A percentile compares a stretch with the other conserved stretches of the same genome.
phyloP scores from a whole-genome alignment of 2,888 invertebrate species.

The Aspidiotus rigidus region DNA sequence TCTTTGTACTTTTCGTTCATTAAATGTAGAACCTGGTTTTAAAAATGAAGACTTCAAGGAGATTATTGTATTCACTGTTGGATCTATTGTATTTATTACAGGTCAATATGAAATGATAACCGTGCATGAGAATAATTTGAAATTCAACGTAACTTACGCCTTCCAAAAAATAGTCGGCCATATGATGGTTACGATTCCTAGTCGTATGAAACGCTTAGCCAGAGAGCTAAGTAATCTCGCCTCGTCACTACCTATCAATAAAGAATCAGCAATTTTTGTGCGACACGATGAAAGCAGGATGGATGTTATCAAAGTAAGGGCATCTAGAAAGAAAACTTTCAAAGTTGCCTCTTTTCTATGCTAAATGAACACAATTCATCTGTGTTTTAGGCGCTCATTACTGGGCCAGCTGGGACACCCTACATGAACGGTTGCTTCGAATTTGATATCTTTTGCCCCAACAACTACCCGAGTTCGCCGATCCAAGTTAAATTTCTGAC shows the following conservation, averaged over 20 bases:
- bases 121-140: slow-evolving; percentile 60
- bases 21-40: too few relatives aligned
- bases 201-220: slow-evolving; percentile 80
- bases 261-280: slow-evolving; percentile 88
- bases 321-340: not conserved
- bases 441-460: slow-evolving; percentile 75
- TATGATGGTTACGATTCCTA: slow-evolving; percentile 78
- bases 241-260: slow-evolving; percentile 81
- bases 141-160: slow-evolving; percentile 80
- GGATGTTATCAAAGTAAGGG: slow-evolving; percentile 81
- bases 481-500: slow-evolving; percentile 87
- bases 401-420: slow-evolving; percentile 82
- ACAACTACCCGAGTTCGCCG: slow-evolving; percentile 71
- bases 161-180: slow-evolving; percentile 73
- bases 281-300: slow-evolving; percentile 86
- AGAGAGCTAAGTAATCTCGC: slow-evolving; percentile 91
- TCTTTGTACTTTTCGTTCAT: too few relatives aligned
- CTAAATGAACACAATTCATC: too few relatives aligned
- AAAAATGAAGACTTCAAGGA: too few relatives aligned
- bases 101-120: slow-evolving; percentile 88
- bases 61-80: too few relatives aligned
- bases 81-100: slow-evolving; percentile 40
- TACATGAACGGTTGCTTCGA: slow-evolving; percentile 87
- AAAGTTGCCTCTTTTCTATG: not conserved
- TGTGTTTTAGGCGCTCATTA: slow-evolving; percentile 64